Conservation (phyloP, 2,888 invertebrate species). For the Napeogenes sylphis region DNA sequence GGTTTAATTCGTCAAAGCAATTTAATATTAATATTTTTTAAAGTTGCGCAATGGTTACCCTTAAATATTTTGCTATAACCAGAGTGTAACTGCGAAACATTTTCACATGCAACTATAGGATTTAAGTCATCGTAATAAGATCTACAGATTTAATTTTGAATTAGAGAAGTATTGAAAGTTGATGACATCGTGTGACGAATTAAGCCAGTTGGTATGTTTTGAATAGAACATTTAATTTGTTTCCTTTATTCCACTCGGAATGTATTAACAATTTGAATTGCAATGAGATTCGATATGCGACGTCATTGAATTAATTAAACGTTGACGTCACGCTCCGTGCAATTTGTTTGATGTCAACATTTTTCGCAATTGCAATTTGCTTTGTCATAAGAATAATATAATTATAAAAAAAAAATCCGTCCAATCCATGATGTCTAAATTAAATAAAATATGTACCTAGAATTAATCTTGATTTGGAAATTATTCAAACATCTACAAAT, state of each 20-base stretch:
- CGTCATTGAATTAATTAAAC: slow-evolving; percentile 61
- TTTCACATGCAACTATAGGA: slow-evolving; percentile 19
- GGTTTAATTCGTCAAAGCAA: slow-evolving; percentile 8
- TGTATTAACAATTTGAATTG: slow-evolving; percentile 43
- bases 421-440: too few relatives aligned
- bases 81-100: slow-evolving; percentile 23
- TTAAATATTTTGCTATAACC: slow-evolving; percentile 23
- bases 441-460: too few relatives aligned
- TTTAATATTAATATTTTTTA: slow-evolving; percentile 6
- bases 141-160: background rate
- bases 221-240: slow-evolving; percentile 75
- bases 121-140: background rate
- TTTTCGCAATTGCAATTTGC: too few relatives aligned
- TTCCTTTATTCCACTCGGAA: slow-evolving; percentile 58
- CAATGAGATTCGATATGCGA: slow-evolving; percentile 46
- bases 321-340: slow-evolving; percentile 2
- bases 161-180: background rate
- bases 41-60: slow-evolving; percentile 21
- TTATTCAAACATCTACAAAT: too few relatives aligned
- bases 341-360: too few relatives aligned
- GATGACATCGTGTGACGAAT: slow-evolving; percentile 55
- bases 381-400: too few relatives aligned
- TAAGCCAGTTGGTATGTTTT: slow-evolving; percentile 61
- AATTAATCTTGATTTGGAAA: too few relatives aligned
- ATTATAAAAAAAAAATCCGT: too few relatives aligned